Evolutionary conservation across 2,888 invertebrate species (phyloP), one percentile per base, ranked within the genome.

Genomic region (Sarcophaga rosellei): DNA sequence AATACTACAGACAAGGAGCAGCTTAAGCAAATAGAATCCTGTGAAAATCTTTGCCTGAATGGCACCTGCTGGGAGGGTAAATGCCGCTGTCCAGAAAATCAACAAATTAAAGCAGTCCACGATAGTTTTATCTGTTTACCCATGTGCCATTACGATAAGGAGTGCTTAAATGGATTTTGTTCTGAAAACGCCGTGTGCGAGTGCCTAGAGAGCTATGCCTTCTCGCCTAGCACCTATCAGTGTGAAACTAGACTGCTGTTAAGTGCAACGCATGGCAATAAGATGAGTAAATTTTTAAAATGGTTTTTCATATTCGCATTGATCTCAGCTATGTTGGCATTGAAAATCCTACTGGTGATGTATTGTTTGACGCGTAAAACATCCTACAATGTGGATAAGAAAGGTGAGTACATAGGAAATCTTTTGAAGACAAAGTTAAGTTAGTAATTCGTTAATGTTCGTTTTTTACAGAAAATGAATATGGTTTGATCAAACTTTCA

Each of bases 311-410:
- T 89, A 73, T 76, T 89, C 21, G 87, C 84, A 3, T 53, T 84
- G 44, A 66, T 89, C 12, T 78, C 88, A 4, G 75, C 88, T 63
- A 78, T 88, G 11, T 73, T 89, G 77, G 85, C 86, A 0, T 70
- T 82, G 17, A 66, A 79, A 10, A 87, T 89, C 25, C 63, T 89
- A 10, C 47, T 86, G 25, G 59, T 88, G 0, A 84, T 89, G 84
- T 89, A 74, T 12, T 73, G 84, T 35, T 83, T 88, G 11, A 70
- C 85, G 0, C 74, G 79, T 2, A 87, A 78, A 25, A 85, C 74
- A 35, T 86, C 86, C 0, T 89, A 89, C 44, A 88, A 89, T 85
- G 88, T 89, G 10, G 88, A 81, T 53, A 84, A 88, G 23, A 86
- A 88, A 69, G 89, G 89, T 87, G 57, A 85, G 88, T 81, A 0